Percentiles rank a stretch among this genome's conserved stretches.
Conservation (phyloP, 2,113 vertebrate genomes). For the Protomyctophum bolini region DNA sequence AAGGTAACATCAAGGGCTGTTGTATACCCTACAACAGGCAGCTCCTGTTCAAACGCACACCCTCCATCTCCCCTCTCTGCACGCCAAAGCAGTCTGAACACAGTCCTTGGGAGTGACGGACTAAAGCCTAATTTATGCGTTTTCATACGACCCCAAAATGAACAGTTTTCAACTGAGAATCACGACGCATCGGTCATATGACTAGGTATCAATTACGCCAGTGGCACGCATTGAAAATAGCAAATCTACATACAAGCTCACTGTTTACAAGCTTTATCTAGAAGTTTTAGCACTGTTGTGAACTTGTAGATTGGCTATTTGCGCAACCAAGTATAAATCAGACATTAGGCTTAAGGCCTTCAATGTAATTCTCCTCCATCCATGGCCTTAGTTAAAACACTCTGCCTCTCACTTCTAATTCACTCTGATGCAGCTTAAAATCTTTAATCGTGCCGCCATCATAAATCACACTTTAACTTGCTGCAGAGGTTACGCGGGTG, state of each 20-base stretch:
- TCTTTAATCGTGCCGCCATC: constrained; percentile 44
- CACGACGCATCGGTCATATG: too few relatives aligned
- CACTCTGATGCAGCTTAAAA: constrained; percentile 42
- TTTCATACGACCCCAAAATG: too few relatives aligned
- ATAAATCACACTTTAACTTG: constrained; percentile 38
- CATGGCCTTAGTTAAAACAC: constrained; percentile 35
- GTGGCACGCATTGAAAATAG: too few relatives aligned
- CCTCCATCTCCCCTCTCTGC: constrained; percentile 29
- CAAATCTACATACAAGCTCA: too few relatives aligned
- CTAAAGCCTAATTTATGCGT: too few relatives aligned
- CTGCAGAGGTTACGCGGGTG: constrained; percentile 36
- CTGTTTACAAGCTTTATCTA: too few relatives aligned
- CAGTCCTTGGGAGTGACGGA: constrained; percentile 24
- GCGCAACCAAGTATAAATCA: too few relatives aligned
- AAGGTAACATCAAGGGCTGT: constrained; percentile 12
- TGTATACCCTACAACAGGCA: constrained; percentile 6
- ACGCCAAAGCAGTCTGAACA: constrained; percentile 22
- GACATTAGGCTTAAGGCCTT: constrained; percentile 6
- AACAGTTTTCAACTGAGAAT: too few relatives aligned
- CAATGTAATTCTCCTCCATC: constrained; percentile 34
- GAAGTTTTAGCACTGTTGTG: too few relatives aligned
- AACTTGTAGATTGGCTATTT: too few relatives aligned
- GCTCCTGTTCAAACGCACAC: constrained; percentile 13
- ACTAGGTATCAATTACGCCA: too few relatives aligned
- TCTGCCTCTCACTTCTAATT: constrained; percentile 27